These are phyloP conservation scores for Hapalemur alaotrensis DNA, from an alignment of 2,797 vertebrate genomes.

Conservation along the genomic window DNA sequence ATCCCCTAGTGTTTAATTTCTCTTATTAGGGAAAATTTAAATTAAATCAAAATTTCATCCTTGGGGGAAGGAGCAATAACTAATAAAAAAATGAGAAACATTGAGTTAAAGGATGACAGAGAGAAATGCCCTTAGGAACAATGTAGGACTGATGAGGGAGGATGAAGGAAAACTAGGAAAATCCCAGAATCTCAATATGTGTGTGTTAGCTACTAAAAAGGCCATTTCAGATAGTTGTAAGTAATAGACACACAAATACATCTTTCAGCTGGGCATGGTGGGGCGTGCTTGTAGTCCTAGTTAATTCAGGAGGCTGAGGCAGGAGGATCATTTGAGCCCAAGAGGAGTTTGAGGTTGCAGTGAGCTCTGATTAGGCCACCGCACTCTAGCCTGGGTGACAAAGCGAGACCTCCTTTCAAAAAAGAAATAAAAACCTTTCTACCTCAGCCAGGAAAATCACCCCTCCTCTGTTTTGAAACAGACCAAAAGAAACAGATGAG, in stretches of 20 bases:
- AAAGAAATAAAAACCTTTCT: neutral
- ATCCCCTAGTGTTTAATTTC: neutral
- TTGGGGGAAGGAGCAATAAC: neutral
- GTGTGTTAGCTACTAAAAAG: neutral
- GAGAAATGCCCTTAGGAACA: neutral
- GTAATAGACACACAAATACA: neutral
- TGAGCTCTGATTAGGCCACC: neutral
- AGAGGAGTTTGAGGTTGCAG: neutral
- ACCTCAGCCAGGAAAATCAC: constrained; percentile 33
- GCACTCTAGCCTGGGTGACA: neutral
- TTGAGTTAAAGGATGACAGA: neutral
- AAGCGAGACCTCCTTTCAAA: neutral
- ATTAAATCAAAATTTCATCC: neutral
- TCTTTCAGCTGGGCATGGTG: neutral
- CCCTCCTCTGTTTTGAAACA: neutral
- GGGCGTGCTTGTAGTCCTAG: neutral
- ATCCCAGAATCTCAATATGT: neutral
- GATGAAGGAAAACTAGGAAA: neutral
- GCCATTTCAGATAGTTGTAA: neutral
- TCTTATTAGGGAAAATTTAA: neutral
- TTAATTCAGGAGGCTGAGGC: neutral
- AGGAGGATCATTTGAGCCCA: neutral
- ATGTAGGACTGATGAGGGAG: neutral
- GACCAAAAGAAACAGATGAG: neutral
- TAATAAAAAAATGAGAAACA: neutral